Evolutionary conservation across 2,113 vertebrate genomes (phyloP).

Genomic region (Prunella fulvescens): DNA sequence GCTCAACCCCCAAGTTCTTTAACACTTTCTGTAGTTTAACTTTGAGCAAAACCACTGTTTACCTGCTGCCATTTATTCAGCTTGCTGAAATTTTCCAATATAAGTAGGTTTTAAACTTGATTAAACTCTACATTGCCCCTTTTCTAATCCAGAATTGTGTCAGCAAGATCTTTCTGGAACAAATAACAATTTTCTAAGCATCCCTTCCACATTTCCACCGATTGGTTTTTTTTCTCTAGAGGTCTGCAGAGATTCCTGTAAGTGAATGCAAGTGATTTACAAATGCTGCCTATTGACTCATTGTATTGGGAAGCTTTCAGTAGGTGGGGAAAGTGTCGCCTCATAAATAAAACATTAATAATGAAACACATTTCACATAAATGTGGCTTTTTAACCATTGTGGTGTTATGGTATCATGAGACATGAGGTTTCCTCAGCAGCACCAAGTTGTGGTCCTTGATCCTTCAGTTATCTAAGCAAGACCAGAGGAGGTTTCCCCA

Average conservation of each 20-base stretch:
- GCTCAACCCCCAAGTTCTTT: not conserved
- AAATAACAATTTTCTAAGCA: not conserved
- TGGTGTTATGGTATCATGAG: rapidly evolving
- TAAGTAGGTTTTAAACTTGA: not conserved
- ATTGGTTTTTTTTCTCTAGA: not conserved
- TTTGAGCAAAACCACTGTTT: not conserved
- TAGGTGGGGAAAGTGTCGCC: not conserved
- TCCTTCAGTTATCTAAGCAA: not conserved
- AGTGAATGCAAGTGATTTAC: not conserved
- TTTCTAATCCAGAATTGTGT: not conserved
- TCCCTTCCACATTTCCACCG: not conserved
- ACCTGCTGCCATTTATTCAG: not conserved
- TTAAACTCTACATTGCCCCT: not conserved
- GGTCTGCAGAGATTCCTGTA: not conserved
- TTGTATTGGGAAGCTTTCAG: not conserved
- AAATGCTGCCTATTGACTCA: not conserved
- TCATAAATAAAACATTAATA: not conserved
- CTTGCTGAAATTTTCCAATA: not conserved
- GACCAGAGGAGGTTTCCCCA: not conserved
- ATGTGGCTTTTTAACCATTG: rapidly evolving
- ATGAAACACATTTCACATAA: not conserved
- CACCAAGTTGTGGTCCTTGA: not conserved
- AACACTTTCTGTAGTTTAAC: not conserved
- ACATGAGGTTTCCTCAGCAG: not conserved
- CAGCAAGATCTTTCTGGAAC: not conserved